Evolutionary conservation across 2,797 vertebrate genomes (phyloP), one percentile per base, ranked within the genome.

Genomic region (Melanotaenia maccullochi): DNA sequence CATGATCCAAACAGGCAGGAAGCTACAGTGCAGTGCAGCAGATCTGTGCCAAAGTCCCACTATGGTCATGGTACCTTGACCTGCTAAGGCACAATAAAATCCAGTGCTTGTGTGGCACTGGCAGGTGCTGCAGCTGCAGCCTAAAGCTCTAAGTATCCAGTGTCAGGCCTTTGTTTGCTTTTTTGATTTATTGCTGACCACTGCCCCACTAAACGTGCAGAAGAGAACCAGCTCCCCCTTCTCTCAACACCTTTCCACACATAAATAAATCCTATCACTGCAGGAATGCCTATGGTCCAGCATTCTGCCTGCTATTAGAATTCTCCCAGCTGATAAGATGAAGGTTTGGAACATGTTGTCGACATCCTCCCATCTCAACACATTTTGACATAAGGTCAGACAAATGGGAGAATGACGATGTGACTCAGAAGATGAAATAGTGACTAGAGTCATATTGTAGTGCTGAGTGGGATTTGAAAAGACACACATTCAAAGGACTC

Each of bases 151-250:
- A n/a, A 71, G 87, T 90, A 87, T 94, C 91, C 87, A 82, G 79
- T 94, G 89, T 94, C 93, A 75, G 63, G 71, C 64, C 61, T 91
- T 89, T 92, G 89, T 94, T 94, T 94, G 84, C 83, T 87, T 93
- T 92, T 92, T 93, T 92, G 82, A 92, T 93, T 92, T 93, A 93
- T 91, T 84, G 86, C 85, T 80, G 85, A 90, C 78, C 86, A 79
- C 68, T 79, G 85, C 88, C 82, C 89, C 86, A 83, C 80, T 88
- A 88, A 85, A 87, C 91, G 90, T 92, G 91, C 13, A 44, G 77
- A 79, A 81, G 80, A 83, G 83, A 63, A 70, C 44, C 81, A 69
- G 25, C 82, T 72, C 85, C 88, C 83, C 84, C 86, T 83, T 78
- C 89, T 90, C 78, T 92, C 89, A 88, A 89, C 91, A 92, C 93